Evolutionary conservation across 1,140 invertebrate species (phyloP), one percentile per base, ranked within the genome.

Genomic region (Heliconius melpomene): DNA sequence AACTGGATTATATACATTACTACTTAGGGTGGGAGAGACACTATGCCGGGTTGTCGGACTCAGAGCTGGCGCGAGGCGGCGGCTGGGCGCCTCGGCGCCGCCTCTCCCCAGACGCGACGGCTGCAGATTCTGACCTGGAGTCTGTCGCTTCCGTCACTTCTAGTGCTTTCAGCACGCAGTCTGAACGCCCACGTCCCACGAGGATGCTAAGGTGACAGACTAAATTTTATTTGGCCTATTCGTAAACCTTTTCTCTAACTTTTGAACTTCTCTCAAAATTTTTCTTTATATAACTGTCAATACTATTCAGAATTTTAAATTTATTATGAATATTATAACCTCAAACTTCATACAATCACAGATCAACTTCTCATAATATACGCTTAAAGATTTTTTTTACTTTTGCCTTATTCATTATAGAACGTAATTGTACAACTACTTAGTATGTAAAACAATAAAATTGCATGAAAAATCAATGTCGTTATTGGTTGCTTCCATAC

Each of bases 131-230:
- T 79, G 98, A 98, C 90, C 97, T 98, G 95, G 98, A 98, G 94
- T 98, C 97, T 86, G 97, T 98, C 77, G 97, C 96, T 71, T 97
- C 97, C 72, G 97, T 98, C 79, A 98, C 97, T 71, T 98, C 98
- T 88, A 98, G 98, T 96, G 97, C 98, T 88, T 98, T 98, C 94
- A 98, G 98, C 85, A 98, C 98, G 78, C 98, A 98, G 93, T 98
- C 97, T 85, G 98, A 98, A 95, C 95, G 97, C 86, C 97, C 97
- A 20, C 95, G 97, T 82, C 97, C 96, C 76, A 97, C 97, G 6
- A 88, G 93, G 32, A 94, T 93, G 93, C 88, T 94, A 79, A 93
- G 93, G 93, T 94, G 91, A 80, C 52, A 75, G 79, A 76, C 70
- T 72, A 71, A 54, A 72, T 38, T 75, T 75, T n/a, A n/a, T 66